Conservation (phyloP, 2,888 invertebrate species). For the Brassicogethes aeneus region DNA sequence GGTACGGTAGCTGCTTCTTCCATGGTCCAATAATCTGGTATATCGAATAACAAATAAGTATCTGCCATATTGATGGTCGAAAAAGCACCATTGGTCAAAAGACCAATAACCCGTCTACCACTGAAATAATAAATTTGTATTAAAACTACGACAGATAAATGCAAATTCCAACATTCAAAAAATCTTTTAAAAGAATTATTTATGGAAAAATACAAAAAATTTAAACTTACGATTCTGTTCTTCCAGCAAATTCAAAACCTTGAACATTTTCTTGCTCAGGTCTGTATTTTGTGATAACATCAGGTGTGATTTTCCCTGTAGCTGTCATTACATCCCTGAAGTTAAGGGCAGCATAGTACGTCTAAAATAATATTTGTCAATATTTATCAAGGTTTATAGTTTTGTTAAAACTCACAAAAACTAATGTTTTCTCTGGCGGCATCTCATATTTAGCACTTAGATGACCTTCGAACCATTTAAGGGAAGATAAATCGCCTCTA, state of each 20-base stretch:
- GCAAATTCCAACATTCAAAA: not conserved
- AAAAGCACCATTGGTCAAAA: slow-evolving; percentile 39
- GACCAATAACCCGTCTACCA: slow-evolving; percentile 43
- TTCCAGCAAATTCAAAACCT: slow-evolving; percentile 73
- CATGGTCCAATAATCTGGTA: slow-evolving; percentile 50
- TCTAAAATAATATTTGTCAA: slow-evolving; percentile 10
- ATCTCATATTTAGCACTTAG: not conserved
- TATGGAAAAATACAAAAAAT: not conserved
- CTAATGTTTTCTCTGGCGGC: not conserved
- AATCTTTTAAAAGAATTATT: too few species aligned
- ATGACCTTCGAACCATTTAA: slow-evolving; percentile 71
- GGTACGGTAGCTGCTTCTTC: slow-evolving; percentile 60
- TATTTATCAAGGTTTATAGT: not conserved
- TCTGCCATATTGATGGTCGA: slow-evolving; percentile 44
- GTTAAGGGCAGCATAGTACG: slow-evolving; percentile 79
- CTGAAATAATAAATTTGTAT: slow-evolving; percentile 8
- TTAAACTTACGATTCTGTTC: slow-evolving; percentile 9
- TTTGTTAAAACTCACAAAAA: not conserved
- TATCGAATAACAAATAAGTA: slow-evolving; percentile 39
- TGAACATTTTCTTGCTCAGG: slow-evolving; percentile 78
- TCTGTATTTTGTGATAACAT: slow-evolving; percentile 79
- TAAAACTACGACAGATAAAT: not conserved
- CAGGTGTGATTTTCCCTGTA: slow-evolving; percentile 85
- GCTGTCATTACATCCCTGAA: slow-evolving; percentile 96
- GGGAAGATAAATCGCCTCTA: slow-evolving; percentile 56